phyloP scores from a whole-genome alignment of 2,797 vertebrate genomes.

The Xiphorhynchus erythropygius region DNA sequence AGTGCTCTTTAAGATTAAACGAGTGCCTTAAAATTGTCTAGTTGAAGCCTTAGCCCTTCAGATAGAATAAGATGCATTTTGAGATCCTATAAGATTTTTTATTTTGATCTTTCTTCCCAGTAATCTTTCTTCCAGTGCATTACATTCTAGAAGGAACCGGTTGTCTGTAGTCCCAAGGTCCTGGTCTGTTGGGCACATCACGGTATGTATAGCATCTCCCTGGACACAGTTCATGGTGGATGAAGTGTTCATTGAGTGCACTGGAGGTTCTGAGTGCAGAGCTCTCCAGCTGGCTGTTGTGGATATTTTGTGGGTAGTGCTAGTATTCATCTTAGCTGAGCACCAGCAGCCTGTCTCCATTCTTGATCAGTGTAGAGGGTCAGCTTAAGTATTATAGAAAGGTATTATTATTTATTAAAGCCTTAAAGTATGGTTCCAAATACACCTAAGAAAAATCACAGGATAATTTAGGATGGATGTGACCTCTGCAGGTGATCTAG shows the following conservation, averaged over 20 bases:
- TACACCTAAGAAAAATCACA: background rate
- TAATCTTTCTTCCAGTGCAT: background rate
- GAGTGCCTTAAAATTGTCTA: background rate
- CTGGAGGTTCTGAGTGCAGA: background rate
- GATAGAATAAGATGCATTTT: background rate
- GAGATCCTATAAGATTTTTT: background rate
- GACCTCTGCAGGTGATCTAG: background rate
- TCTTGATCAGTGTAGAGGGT: background rate
- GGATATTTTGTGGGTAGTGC: background rate
- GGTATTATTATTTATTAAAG: background rate
- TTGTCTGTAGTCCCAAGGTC: background rate
- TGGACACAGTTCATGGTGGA: background rate
- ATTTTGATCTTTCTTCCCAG: background rate
- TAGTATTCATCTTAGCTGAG: background rate
- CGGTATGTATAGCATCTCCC: background rate
- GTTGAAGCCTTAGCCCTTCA: background rate
- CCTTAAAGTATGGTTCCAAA: background rate
- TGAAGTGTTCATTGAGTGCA: background rate
- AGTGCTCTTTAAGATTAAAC: slow-evolving; percentile 8
- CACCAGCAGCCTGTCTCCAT: background rate
- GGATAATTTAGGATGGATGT: background rate
- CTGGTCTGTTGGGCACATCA: background rate
- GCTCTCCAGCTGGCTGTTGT: background rate
- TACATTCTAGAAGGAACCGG: background rate
- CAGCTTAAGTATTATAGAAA: background rate